A percentile compares a stretch with the other conserved stretches of the same genome.
These are phyloP conservation scores for Elmis aenea DNA, from an alignment of 2,888 invertebrate genomes.

Conservation along the genomic window DNA sequence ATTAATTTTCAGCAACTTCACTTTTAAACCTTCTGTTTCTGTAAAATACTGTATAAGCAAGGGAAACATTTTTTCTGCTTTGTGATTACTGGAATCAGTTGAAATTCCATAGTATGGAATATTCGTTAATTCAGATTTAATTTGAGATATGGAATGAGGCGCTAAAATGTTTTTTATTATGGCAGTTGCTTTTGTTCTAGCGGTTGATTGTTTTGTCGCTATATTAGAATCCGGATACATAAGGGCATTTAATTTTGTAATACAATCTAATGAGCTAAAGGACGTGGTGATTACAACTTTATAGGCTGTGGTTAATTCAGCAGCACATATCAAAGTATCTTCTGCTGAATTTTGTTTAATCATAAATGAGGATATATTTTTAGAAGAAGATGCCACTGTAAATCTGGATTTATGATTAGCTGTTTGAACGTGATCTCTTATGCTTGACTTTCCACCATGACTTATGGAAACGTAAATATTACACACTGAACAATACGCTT, in stretches of 20 bases:
- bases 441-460: conserved; percentile 4
- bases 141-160: background rate
- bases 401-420: conserved; percentile 1
- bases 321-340: conserved; percentile 4
- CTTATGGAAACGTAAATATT: conserved; percentile 1
- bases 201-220: conserved; percentile 6
- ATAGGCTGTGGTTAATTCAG: conserved; percentile 7
- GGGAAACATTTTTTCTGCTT: conserved; percentile 3
- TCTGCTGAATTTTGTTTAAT: too few species aligned
- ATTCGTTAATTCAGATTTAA: background rate
- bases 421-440: background rate
- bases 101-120: background rate
- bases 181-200: conserved; percentile 12
- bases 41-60: background rate
- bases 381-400: background rate
- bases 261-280: conserved; percentile 9
- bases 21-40: background rate
- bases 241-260: conserved; percentile 5
- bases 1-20: background rate
- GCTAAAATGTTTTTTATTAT: conserved; percentile 9
- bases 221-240: conserved; percentile 9
- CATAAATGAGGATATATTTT: conserved; percentile 4
- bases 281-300: conserved; percentile 2
- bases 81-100: conserved; percentile 8
- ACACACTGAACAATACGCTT: conserved; percentile 6